Evolutionary conservation across 2,888 invertebrate species (phyloP), one percentile per base, ranked within the genome.

Genomic region (Trachelus iudaicus): DNA sequence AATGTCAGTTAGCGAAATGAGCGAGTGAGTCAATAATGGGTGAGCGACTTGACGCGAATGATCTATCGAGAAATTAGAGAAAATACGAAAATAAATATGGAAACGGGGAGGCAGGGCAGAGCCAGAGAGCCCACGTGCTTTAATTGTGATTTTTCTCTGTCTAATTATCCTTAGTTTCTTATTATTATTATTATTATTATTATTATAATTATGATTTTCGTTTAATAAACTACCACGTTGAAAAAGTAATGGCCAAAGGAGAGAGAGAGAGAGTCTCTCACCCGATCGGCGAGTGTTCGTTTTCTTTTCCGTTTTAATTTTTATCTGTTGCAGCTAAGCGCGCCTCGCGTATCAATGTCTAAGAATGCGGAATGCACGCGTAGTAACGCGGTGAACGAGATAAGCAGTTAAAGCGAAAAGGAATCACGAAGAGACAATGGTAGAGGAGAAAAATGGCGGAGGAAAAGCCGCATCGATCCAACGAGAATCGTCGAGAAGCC

Each of bases 201-300:
- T 87, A 89, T 84, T 86, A 89, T 88, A 84, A 88, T 89, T 88
- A 90, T 88, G 83, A 89, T 89, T 90, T 40, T 89, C 88, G 89
- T 90, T 90, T 89, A 90, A 90, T 89, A 89, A 90, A 90, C 87
- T 89, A 85, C 89, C 89, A 88, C 87, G 89, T 90, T 88, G 85
- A 87, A 88, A 88, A 85, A 86, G 87, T 40, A 40, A 40, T 15
- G 40, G 15, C 40, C 15, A 15, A 40, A 15, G 40, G 15, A 15
- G 40, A 15, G 35, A 13, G 3, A 15, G 15, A 15, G 40, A 15
- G 35, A 13, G 3, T 40, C 40, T 40, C 40, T 40, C 40, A 15
- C 4, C 40, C 40, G 40, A 40, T 40, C 40, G 40, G 40, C 40
- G 40, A 40, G 15, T 40, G 1, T 40, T 40, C 40, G 40, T 40